Evolutionary conservation across 1,140 invertebrate species (phyloP).

Genomic region (Ceratitis capitata): DNA sequence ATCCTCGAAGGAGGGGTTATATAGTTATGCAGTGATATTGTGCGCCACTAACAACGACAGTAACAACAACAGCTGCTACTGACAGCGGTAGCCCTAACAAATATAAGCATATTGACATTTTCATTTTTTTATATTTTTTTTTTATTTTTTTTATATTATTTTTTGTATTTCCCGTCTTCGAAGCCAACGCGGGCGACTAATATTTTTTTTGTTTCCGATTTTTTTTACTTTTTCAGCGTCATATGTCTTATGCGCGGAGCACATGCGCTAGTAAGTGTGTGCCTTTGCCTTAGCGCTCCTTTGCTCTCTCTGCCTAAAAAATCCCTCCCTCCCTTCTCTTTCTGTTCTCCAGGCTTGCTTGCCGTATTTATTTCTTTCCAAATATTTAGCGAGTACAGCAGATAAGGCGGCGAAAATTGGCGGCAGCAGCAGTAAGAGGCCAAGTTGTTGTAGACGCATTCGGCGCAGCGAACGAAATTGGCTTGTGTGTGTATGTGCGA

Average conservation of each 20-base stretch:
- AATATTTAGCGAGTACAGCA: background rate
- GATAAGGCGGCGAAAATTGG: background rate
- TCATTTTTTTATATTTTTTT: background rate
- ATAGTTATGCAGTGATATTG: background rate
- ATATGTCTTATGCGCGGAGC: background rate
- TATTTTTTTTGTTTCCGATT: background rate
- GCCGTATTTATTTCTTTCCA: constrained; percentile 11
- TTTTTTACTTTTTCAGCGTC: background rate
- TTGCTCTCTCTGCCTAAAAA: background rate
- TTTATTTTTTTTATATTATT: background rate
- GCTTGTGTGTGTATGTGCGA: background rate
- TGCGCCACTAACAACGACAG: background rate
- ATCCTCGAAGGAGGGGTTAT: background rate
- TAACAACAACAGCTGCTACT: background rate
- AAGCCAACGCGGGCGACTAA: background rate
- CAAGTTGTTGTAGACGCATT: too few species aligned
- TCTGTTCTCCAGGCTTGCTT: background rate
- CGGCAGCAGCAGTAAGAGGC: background rate
- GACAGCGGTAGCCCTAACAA: background rate
- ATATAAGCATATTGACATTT: background rate
- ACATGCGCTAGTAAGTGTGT: background rate
- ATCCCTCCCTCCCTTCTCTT: too few species aligned
- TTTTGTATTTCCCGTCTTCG: background rate
- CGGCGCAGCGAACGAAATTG: background rate
- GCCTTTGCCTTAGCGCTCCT: background rate